phyloP scores from a whole-genome alignment of 1,140 invertebrate species.

The Dinoponera quadriceps region DNA sequence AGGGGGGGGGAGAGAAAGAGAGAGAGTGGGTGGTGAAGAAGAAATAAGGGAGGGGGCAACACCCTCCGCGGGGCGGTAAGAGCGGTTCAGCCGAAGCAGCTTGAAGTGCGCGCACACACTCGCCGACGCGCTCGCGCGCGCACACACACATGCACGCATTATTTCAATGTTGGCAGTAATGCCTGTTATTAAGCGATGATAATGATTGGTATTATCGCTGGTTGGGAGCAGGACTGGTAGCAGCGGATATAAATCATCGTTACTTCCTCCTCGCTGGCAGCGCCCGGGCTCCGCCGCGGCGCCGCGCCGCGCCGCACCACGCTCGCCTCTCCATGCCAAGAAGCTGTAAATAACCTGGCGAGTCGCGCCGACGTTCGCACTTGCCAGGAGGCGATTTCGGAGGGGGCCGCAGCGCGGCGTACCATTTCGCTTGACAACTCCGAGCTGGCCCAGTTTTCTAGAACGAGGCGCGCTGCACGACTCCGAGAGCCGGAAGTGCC shows the following conservation, averaged over 20 bases:
- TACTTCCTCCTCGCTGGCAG: conserved; percentile 84
- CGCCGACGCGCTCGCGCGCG: background rate
- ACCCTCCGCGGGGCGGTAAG: conserved; percentile 70
- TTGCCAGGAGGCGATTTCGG: conserved; percentile 60
- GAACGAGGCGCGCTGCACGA: background rate
- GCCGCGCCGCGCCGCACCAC: conserved; percentile 67
- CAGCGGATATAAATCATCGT: conserved; percentile 86
- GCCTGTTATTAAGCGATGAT: conserved; percentile 87
- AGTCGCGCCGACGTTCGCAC: conserved; percentile 73
- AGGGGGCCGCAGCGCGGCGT: background rate
- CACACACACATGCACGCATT: conserved; percentile 75
- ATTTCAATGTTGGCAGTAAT: conserved; percentile 87
- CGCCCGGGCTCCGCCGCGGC: conserved; percentile 55
- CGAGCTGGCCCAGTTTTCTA: conserved; percentile 26
- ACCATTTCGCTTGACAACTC: conserved; percentile 18
- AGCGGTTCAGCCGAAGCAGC: conserved; percentile 80
- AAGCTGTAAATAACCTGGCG: conserved; percentile 84
- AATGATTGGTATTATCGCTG: conserved; percentile 87
- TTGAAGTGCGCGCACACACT: conserved; percentile 71
- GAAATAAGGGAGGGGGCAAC: conserved; percentile 64
- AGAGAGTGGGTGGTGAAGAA: conserved; percentile 65
- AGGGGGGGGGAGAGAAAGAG: conserved; percentile 16
- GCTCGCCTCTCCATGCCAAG: conserved; percentile 83
- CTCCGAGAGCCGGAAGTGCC: conserved; percentile 25
- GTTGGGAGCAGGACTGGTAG: conserved; percentile 86